Evolutionary conservation across 2,888 invertebrate genomes (phyloP).

Genomic region (Cosmia pyralina): DNA sequence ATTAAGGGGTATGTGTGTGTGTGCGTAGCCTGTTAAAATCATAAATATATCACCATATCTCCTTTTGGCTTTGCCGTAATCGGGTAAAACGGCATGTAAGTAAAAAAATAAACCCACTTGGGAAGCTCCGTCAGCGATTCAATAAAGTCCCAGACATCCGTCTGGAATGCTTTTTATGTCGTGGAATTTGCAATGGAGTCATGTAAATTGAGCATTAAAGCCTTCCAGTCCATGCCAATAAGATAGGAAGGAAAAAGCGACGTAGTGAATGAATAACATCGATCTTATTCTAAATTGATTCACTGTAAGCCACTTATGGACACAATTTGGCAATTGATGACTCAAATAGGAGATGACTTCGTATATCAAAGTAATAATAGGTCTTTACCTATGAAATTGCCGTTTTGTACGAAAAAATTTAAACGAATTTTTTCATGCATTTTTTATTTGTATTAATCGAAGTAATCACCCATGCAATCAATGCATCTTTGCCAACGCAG

Average conservation of each 20-base stretch:
- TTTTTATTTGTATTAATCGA: no score
- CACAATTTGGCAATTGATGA: slow-evolving; percentile 15
- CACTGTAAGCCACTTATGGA: neutral
- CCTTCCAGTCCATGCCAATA: neutral
- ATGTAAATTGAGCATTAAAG: slow-evolving; percentile 21
- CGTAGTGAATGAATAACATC: neutral
- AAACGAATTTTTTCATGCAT: no score
- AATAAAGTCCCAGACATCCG: slow-evolving; percentile 43
- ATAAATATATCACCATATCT: no score
- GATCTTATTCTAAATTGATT: neutral
- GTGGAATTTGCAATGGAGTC: slow-evolving; percentile 34
- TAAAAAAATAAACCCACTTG: slow-evolving; percentile 6
- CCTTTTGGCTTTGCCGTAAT: neutral
- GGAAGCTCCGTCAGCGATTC: slow-evolving; percentile 10
- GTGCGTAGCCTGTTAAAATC: neutral
- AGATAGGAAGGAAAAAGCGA: neutral
- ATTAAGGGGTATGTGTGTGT: neutral
- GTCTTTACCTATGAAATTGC: no score
- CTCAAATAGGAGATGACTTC: slow-evolving; percentile 9
- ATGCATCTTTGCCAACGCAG: no score
- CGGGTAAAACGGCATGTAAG: neutral
- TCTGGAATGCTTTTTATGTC: slow-evolving; percentile 23
- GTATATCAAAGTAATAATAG: slow-evolving; percentile 18
- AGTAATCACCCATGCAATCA: no score
- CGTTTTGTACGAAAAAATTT: no score